Percentiles rank a stretch among this genome's conserved stretches.
Conservation (phyloP, 92 coral and sea anemone genomes). For the Epizoanthus rinbou region DNA sequence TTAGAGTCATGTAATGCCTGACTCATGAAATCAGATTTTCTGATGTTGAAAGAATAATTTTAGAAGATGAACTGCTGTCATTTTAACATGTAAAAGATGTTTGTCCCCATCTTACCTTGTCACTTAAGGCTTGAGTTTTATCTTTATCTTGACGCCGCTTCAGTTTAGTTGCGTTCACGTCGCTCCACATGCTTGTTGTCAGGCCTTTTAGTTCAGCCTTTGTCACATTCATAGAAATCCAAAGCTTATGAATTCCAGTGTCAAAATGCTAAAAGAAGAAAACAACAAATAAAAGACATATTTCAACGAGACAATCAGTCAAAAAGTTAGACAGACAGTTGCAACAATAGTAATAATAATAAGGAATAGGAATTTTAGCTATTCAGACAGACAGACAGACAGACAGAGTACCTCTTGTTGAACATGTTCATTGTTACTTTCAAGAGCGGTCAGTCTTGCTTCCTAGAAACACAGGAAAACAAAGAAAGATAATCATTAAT, state of each 20-base stretch:
- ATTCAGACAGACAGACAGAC: neutral
- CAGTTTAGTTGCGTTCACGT: conserved; percentile 18
- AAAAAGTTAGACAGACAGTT: too few species aligned
- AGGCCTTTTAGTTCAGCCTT: conserved; percentile 32
- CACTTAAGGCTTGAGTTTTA: conserved; percentile 8
- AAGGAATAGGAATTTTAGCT: neutral
- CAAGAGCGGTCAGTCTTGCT: neutral
- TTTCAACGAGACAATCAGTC: neutral
- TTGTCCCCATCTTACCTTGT: neutral
- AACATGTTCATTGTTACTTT: neutral
- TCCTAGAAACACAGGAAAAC: neutral
- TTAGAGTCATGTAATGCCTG: too few species aligned
- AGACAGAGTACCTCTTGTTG: conserved; percentile 9
- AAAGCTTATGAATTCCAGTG: neutral
- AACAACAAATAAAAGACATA: neutral
- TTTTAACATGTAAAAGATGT: neutral
- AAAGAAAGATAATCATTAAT: too few species aligned
- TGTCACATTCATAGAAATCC: conserved; percentile 23
- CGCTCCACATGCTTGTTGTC: conserved; percentile 25
- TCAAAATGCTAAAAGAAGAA: conserved; percentile 15
- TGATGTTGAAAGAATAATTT: too few species aligned
- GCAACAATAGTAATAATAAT: too few species aligned
- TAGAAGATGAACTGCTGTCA: too few species aligned
- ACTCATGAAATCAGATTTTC: too few species aligned
- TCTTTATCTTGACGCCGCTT: conserved; percentile 20